Evolutionary conservation across 2,113 vertebrate genomes (phyloP).

Genomic region (Larimichthys crocea): DNA sequence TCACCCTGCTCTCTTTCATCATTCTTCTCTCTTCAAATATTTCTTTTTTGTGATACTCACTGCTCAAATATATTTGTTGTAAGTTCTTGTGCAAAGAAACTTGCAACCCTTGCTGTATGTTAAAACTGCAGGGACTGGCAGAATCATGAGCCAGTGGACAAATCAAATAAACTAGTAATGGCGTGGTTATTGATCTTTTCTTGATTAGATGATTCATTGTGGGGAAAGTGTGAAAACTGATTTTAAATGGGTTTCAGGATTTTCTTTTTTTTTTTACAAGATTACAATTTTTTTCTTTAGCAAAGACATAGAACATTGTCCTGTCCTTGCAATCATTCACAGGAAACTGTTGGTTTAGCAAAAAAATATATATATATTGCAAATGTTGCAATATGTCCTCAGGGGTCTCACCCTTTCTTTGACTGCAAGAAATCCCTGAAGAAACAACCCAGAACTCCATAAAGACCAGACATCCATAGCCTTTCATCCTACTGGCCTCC

Average conservation of each 20-base stretch:
- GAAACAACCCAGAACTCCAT: neutral
- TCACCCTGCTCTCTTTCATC: conserved; percentile 38
- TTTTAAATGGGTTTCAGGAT: conserved; percentile 2
- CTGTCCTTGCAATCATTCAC: neutral
- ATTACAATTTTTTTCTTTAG: neutral
- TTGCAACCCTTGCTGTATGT: conserved; percentile 21
- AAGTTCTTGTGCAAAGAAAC: conserved; percentile 14
- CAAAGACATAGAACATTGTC: neutral
- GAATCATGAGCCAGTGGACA: conserved; percentile 14
- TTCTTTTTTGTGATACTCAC: conserved; percentile 13
- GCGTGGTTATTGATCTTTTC: conserved; percentile 37
- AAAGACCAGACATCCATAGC: neutral
- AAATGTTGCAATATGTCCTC: neutral
- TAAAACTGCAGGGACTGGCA: conserved; percentile 27
- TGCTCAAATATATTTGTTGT: conserved; percentile 15
- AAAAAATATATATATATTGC: neutral
- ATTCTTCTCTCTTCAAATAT: conserved; percentile 17
- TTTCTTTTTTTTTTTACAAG: neutral
- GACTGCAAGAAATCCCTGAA: neutral
- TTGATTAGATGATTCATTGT: conserved; percentile 44
- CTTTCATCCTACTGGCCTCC: conserved; percentile 12
- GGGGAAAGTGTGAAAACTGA: conserved; percentile 23
- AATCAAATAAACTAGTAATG: conserved; percentile 38
- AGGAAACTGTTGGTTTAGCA: neutral
- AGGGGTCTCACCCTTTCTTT: neutral